Evolutionary conservation across 2,113 vertebrate species (phyloP).

Genomic region (Miniopterus natalensis): DNA sequence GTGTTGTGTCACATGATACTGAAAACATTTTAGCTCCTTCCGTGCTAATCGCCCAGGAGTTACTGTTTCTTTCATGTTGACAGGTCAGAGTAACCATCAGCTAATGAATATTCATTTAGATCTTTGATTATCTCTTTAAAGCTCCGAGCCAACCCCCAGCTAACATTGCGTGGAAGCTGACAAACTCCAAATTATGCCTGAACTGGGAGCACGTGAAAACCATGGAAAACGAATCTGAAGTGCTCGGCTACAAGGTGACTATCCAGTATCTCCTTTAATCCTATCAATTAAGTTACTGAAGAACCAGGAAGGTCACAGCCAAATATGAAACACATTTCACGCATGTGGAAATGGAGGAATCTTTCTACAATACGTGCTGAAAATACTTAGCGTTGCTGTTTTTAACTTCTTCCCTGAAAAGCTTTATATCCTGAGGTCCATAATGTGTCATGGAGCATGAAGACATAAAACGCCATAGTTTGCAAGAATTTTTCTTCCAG

Average conservation of each 20-base stretch:
- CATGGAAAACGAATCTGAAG: conserved; percentile 95
- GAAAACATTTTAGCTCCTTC: conserved; percentile 54
- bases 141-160: conserved; percentile 93
- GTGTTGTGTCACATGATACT: conserved; percentile 24
- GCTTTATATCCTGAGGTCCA: background rate
- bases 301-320: background rate
- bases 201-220: conserved; percentile 96
- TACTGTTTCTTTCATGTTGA: conserved; percentile 63
- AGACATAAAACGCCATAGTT: background rate
- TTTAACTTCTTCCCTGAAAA: background rate
- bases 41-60: conserved; percentile 48
- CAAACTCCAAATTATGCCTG: conserved; percentile 93
- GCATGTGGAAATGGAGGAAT: background rate
- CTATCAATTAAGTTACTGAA: background rate
- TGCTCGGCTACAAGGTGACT: conserved; percentile 95
- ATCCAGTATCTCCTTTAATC: background rate
- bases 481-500: background rate
- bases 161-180: conserved; percentile 94
- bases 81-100: background rate
- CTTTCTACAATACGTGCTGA: background rate
- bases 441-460: background rate
- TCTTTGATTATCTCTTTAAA: conserved; percentile 85
- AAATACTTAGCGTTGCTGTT: background rate
- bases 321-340: background rate
- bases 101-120: conserved; percentile 67